Percentiles rank a stretch among this genome's conserved stretches.
Conservation (phyloP, 2,888 invertebrate species). For the Brachypterus glaber region DNA sequence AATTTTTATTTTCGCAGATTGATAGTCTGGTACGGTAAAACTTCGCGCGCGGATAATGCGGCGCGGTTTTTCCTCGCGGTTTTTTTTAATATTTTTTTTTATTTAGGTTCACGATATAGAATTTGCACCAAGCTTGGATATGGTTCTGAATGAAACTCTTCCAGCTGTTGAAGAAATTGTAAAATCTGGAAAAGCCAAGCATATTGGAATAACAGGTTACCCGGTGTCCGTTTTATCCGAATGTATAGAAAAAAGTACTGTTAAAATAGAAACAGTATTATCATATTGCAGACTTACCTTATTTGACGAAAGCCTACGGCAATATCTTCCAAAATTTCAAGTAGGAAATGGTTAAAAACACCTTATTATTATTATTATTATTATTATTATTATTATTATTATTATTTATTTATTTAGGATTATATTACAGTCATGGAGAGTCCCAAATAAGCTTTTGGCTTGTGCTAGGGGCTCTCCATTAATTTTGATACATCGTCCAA, state of each 20-base stretch:
- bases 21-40: too few relatives aligned
- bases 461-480: too few relatives aligned
- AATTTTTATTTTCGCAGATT: too few relatives aligned
- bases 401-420: neutral
- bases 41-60: too few relatives aligned
- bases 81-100: neutral
- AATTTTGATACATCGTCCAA: too few relatives aligned
- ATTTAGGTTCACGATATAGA: conserved; percentile 90
- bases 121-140: conserved; percentile 66
- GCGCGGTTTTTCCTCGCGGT: too few relatives aligned
- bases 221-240: conserved; percentile 68
- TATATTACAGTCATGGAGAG: too few relatives aligned
- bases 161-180: conserved; percentile 70
- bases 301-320: conserved; percentile 64
- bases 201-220: conserved; percentile 83
- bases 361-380: neutral
- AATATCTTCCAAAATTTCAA: conserved; percentile 67
- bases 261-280: conserved; percentile 59
- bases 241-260: conserved; percentile 51
- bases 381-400: neutral
- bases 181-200: conserved; percentile 60
- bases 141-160: conserved; percentile 75
- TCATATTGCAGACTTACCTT: conserved; percentile 74
- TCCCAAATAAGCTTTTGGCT: too few relatives aligned
- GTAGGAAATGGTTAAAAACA: conserved; percentile 42